Evolutionary conservation across 92 coral and sea anemone species (phyloP), one percentile per base, ranked within the genome.

Genomic region (Paragorgia papillata): DNA sequence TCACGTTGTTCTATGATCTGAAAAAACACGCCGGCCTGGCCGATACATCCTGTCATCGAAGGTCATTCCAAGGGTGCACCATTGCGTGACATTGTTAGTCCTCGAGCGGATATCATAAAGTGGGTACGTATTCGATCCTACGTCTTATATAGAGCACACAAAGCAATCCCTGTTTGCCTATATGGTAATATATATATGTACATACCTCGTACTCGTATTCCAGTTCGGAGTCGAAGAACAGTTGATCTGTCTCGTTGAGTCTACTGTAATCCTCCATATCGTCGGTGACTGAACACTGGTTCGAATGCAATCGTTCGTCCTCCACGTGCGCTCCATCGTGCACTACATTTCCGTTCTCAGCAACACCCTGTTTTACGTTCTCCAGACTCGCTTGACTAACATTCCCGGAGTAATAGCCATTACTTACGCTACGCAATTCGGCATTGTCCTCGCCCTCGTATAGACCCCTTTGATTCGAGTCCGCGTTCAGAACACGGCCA

Each of bases 151-250:
- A 5, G 43, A 37, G 43, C 12, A 37, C 43, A 37, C 43, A 37
- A 37, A 37, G 43, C 43, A 4, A n/a, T n/a, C n/a, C n/a, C n/a
- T n/a, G n/a, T n/a, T n/a, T n/a, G n/a, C n/a, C n/a, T n/a, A n/a
- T n/a, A n/a, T n/a, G n/a, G n/a, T n/a, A n/a, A n/a, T n/a, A n/a
- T n/a, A n/a, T n/a, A n/a, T n/a, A 15, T 7, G 53, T n/a, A 87
- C 88, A 41, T 34, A 94, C 98, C 97, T 94, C 98, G 29, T 94
- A 94, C 27, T 94, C 98, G 68, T 94, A 94, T 73, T 94, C 98
- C 74, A 94, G 82, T 80, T 94, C 98, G 18, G 90, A 91, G 63
- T 94, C 98, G 65, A 94, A 94, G 62, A 89, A 94, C 41, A 94
- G 87, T 83, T 94, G 97, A 83, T 94, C 98, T 46, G 98, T 84